Evolutionary conservation across 2,797 vertebrate genomes (phyloP), one percentile per base, ranked within the genome.

Genomic region (Diplodus puntazzo): DNA sequence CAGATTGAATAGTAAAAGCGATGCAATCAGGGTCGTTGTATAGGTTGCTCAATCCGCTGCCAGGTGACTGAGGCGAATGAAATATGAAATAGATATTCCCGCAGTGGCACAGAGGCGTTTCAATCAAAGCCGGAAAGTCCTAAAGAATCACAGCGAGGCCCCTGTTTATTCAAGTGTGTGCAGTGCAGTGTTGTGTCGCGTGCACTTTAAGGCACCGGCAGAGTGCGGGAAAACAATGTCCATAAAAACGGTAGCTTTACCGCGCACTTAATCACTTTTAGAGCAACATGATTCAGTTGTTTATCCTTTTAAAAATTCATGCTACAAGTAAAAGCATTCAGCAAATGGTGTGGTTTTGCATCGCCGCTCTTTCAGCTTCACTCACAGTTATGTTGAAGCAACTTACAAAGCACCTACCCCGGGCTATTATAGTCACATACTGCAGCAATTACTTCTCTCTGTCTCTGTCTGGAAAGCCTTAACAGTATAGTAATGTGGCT

Each of bases 231-330:
- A 86, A 87, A 85, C 86, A 71, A 76, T 65, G 70, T 57, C 67
- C 54, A 39, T 67, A 63, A 77, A 81, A 79, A 54, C 25, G 11
- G 52, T 17, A 53, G 48, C 45, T 81, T 78, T 87, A 73, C 42
- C 7, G 62, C 63, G 52, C 65, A 52, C 69, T 74, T 87, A 83
- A 81, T 88, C 88, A 73, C 82, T 85, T 81, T 80, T 20, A 84
- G 57, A 77, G 82, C 69, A 81, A 71, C 88, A 48, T 75, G 85
- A 79, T 90, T 85, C 49, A 23, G 80, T 68, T 87, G 81, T 92
- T 91, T 87, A 60, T 87, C 89, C 88, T 84, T 86, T 89, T 81
- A 84, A 91, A 90, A 79, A 87, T 87, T 92, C 69, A 90, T 83
- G 79, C 34, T 57, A 69, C 84, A 83, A 75, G 85, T 77, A 80